These are phyloP conservation scores for Macrotrachela quadricornifera DNA, from an alignment of 1,140 invertebrate species.

Conservation along the genomic window DNA sequence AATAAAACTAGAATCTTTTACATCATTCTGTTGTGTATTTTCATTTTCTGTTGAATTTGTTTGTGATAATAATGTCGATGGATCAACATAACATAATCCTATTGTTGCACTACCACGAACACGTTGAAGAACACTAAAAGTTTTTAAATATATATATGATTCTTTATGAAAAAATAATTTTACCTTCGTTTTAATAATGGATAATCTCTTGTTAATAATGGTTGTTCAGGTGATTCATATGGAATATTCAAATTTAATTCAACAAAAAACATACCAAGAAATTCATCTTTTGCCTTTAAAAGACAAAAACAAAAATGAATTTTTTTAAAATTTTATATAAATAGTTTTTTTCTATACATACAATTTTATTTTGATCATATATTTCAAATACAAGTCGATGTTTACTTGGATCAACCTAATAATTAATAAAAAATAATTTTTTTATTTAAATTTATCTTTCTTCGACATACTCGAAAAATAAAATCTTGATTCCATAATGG, in stretches of 20 bases:
- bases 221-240: not conserved
- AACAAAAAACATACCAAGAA: not conserved
- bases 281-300: not conserved
- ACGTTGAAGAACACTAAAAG: too few species aligned
- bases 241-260: not conserved
- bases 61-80: too few species aligned
- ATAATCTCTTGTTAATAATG: too few species aligned
- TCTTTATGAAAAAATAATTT: not conserved
- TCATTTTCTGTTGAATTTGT: not conserved
- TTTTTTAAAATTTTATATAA: too few species aligned
- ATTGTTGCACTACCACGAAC: too few species aligned
- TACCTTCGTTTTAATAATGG: too few species aligned
- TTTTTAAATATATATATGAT: too few species aligned
- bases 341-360: not conserved
- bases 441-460: too few species aligned
- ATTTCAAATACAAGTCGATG: not conserved
- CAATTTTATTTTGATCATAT: not conserved
- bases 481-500: not conserved
- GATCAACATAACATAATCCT: too few species aligned
- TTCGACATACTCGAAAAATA: not conserved
- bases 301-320: too few species aligned
- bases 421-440: too few species aligned
- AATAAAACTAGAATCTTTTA: not conserved
- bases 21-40: not conserved
- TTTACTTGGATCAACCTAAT: not conserved